phyloP scores from a whole-genome alignment of 2,113 vertebrate genomes.

The Jacana jacana region DNA sequence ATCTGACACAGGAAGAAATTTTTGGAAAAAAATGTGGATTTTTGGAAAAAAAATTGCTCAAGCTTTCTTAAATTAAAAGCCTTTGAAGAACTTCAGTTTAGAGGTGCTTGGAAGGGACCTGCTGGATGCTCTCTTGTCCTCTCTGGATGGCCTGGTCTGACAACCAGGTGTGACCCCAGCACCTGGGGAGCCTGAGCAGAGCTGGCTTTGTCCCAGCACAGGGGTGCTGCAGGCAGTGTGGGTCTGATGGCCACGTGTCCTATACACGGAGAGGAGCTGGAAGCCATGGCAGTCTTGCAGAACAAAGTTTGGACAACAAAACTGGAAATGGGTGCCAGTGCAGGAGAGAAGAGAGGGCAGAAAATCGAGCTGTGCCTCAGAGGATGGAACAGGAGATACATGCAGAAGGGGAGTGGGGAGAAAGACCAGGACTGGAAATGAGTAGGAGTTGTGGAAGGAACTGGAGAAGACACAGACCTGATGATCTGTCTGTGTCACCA shows the following conservation, averaged over 20 bases:
- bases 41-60: not conserved
- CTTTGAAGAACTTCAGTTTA: not conserved
- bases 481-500: not conserved
- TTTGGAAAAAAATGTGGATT: not conserved
- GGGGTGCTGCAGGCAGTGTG: not conserved
- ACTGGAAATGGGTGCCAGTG: not conserved
- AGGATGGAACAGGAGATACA: not conserved
- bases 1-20: not conserved
- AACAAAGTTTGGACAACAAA: not conserved
- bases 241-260: rapidly evolving
- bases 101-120: not conserved
- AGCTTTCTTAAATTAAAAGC: not conserved
- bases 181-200: not conserved
- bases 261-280: not conserved
- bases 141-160: not conserved
- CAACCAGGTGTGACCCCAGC: not conserved
- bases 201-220: not conserved
- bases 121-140: not conserved
- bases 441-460: not conserved
- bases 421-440: not conserved
- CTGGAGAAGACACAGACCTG: not conserved
- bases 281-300: not conserved
- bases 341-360: not conserved
- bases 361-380: not conserved
- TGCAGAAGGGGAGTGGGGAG: not conserved